Conservation (phyloP, 2,113 vertebrate species). For the Fregetta grallaria region DNA sequence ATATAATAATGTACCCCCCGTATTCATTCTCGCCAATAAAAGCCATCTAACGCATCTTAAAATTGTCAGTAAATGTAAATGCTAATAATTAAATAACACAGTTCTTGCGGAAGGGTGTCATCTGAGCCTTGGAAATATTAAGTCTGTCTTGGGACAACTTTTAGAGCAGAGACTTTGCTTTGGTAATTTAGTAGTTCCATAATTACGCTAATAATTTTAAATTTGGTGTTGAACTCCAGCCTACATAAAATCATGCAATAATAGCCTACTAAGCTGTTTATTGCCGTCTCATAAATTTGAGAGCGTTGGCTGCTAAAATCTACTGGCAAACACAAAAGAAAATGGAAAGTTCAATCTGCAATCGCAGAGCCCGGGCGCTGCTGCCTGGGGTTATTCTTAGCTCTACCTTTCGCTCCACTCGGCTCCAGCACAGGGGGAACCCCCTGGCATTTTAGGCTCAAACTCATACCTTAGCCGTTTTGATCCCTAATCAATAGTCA, state of each 20-base stretch:
- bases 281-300: constrained; percentile 45
- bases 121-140: constrained; percentile 35
- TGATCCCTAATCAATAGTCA: constrained; percentile 37
- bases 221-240: constrained; percentile 49
- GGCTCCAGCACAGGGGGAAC: neutral
- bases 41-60: neutral
- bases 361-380: neutral
- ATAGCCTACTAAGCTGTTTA: constrained; percentile 56
- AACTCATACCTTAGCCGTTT: neutral
- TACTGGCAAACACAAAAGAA: constrained; percentile 47
- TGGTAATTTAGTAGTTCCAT: constrained; percentile 32
- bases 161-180: constrained; percentile 21
- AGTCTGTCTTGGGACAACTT: constrained; percentile 51
- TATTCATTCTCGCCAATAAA: constrained; percentile 18
- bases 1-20: neutral
- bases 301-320: constrained; percentile 23
- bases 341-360: neutral
- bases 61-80: constrained; percentile 46
- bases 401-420: neutral
- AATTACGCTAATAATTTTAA: constrained; percentile 59
- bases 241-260: constrained; percentile 48
- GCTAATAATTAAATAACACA: constrained; percentile 46
- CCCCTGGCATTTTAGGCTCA: neutral
- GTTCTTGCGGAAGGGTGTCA: constrained; percentile 14
- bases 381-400: neutral